Conservation (phyloP, 1,140 invertebrate species). For the Hydropsyche tenuis region DNA sequence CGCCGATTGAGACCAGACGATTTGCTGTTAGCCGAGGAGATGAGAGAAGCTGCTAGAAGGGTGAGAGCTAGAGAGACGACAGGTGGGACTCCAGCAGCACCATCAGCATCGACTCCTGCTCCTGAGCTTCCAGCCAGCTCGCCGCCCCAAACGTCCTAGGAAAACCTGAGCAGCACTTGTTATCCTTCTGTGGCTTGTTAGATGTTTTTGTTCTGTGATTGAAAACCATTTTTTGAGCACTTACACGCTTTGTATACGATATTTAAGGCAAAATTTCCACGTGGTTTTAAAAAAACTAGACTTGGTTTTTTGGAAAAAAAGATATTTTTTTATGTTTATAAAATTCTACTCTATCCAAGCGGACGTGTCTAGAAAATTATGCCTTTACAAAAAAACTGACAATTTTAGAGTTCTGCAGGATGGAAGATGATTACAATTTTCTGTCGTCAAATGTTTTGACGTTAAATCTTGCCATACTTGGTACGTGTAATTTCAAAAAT, state of each 20-base stretch:
- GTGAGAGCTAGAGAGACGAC: conserved; percentile 54
- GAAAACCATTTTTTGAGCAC: conserved; percentile 1
- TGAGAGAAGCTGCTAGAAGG: conserved; percentile 65
- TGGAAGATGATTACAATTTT: conserved; percentile 14
- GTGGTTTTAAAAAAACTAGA: not conserved
- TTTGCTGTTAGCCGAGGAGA: conserved; percentile 61
- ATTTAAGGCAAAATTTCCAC: conserved; percentile 12
- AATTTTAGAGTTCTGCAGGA: not conserved
- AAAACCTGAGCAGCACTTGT: not conserved
- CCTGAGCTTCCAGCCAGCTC: not conserved
- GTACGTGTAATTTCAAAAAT: conserved; percentile 23
- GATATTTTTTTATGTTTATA: conserved; percentile 29
- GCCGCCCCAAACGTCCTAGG: conserved; percentile 40
- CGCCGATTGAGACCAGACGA: conserved; percentile 59
- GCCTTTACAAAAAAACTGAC: not conserved
- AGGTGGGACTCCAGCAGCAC: not conserved
- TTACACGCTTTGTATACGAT: conserved; percentile 25
- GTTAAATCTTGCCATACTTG: conserved; percentile 29
- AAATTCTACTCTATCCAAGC: conserved; percentile 2
- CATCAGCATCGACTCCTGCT: conserved; percentile 18
- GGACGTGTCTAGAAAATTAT: conserved; percentile 6
- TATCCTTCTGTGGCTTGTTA: conserved; percentile 25
- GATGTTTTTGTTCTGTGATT: conserved; percentile 15
- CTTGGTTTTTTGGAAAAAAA: conserved; percentile 8
- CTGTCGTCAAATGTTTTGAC: not conserved